phyloP scores from a whole-genome alignment of 2,113 vertebrate species.

The Paratilapia polleni region DNA sequence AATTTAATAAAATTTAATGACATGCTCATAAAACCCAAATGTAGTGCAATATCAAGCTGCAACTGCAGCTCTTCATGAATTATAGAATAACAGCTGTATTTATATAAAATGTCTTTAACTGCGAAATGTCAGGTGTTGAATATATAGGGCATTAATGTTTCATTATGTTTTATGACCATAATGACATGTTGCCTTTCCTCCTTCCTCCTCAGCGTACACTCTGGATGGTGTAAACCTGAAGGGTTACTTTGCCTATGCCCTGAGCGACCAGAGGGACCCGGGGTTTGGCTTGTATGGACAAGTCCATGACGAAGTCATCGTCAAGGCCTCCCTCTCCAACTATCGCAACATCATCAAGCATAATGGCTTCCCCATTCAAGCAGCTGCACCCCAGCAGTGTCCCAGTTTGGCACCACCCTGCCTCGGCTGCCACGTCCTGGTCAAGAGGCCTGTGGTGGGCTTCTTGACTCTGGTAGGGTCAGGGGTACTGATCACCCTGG shows the following conservation, averaged over 20 bases:
- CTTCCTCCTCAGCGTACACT: constrained; percentile 80
- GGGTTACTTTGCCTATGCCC: constrained; percentile 95
- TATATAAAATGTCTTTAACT: too few relatives aligned
- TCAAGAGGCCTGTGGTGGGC: constrained; percentile 84
- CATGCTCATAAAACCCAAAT: neutral
- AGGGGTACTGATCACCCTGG: constrained; percentile 84
- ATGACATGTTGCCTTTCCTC: neutral
- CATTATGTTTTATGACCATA: neutral
- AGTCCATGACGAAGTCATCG: constrained; percentile 82
- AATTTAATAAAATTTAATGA: too few relatives aligned
- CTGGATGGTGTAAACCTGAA: constrained; percentile 90
- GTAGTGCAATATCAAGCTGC: neutral
- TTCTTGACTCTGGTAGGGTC: constrained; percentile 87
- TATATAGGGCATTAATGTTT: neutral
- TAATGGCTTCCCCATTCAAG: constrained; percentile 85
- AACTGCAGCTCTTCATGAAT: neutral
- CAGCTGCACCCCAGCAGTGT: constrained; percentile 75
- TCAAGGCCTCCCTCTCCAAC: constrained; percentile 87
- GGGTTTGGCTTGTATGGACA: constrained; percentile 90
- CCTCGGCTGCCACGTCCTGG: constrained; percentile 76
- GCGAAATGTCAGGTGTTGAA: neutral
- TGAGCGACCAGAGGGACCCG: constrained; percentile 89
- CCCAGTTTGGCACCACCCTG: constrained; percentile 72
- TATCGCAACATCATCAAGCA: constrained; percentile 90
- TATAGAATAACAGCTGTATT: neutral